phyloP scores from a whole-genome alignment of 2,888 invertebrate genomes.

The Leuctra nigra region DNA sequence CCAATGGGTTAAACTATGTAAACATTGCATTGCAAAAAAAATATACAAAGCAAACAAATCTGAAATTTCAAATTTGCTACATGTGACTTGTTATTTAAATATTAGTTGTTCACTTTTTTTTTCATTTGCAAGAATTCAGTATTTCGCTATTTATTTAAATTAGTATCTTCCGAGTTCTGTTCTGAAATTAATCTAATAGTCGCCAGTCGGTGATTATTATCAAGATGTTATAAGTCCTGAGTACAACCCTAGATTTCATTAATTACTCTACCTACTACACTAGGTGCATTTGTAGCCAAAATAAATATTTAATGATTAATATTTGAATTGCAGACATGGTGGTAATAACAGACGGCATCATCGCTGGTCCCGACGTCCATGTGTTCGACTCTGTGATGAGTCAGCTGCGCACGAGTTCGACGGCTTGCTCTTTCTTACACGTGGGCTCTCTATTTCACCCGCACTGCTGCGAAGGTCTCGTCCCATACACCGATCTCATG shows the following conservation, averaged over 20 bases:
- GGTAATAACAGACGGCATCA: constrained; percentile 67
- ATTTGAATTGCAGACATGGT: constrained; percentile 53
- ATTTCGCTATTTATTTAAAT: too few relatives aligned
- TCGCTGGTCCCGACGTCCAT: constrained; percentile 62
- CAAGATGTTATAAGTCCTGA: not conserved
- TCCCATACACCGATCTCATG: constrained; percentile 66
- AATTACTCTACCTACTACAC: not conserved
- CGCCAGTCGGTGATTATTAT: not conserved
- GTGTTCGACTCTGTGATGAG: constrained; percentile 63
- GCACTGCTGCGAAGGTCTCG: constrained; percentile 57
- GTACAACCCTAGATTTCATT: not conserved
- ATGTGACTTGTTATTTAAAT: too few relatives aligned
- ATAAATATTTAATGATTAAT: too few relatives aligned
- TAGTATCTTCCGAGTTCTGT: too few relatives aligned
- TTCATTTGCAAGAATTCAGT: too few relatives aligned
- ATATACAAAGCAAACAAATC: too few relatives aligned
- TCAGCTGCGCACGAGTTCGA: constrained; percentile 64
- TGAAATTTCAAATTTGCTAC: too few relatives aligned
- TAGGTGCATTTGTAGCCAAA: too few relatives aligned
- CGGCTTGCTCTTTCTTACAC: constrained; percentile 69
- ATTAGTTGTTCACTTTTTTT: too few relatives aligned
- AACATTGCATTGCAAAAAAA: too few relatives aligned
- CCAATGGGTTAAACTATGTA: too few relatives aligned
- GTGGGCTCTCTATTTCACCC: constrained; percentile 60
- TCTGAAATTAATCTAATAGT: not conserved